Conservation (phyloP, 1,140 invertebrate genomes). For the Drosophila parvula region DNA sequence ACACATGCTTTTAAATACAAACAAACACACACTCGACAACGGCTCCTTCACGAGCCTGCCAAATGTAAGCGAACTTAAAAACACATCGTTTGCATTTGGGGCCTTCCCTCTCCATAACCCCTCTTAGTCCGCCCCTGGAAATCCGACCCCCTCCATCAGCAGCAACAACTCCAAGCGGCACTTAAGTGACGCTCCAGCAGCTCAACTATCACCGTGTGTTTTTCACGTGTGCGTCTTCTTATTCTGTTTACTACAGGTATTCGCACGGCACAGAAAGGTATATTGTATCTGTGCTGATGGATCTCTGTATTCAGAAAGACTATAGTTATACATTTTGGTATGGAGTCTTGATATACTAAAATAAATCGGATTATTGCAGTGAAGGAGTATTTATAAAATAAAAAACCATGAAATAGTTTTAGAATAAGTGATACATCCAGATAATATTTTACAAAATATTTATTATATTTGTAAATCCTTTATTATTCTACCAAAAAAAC, state of each 20-base stretch:
- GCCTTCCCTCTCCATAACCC: background rate
- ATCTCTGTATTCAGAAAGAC: background rate
- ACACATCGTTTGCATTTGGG: constrained; percentile 79
- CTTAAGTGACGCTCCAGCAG: constrained; percentile 81
- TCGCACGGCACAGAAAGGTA: constrained; percentile 22
- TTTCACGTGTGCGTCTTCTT: constrained; percentile 29
- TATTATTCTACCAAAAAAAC: too few species aligned
- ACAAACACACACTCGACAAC: constrained; percentile 63
- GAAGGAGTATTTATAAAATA: too few species aligned
- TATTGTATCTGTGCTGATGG: constrained; percentile 20
- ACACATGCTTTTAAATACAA: constrained; percentile 74
- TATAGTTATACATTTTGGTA: background rate
- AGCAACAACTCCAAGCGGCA: constrained; percentile 53
- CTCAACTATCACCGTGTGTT: constrained; percentile 68
- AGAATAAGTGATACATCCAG: too few species aligned
- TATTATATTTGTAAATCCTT: too few species aligned
- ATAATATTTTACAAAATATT: too few species aligned
- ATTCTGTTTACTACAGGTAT: constrained; percentile 46
- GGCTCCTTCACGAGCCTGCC: constrained; percentile 67
- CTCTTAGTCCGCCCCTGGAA: background rate
- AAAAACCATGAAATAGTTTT: too few species aligned
- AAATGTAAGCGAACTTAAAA: constrained; percentile 82
- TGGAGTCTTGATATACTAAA: background rate
- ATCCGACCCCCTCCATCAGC: constrained; percentile 14
- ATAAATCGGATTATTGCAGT: background rate